Evolutionary conservation across 2,888 invertebrate genomes (phyloP).

Genomic region (Tolmerus cingulatus): DNA sequence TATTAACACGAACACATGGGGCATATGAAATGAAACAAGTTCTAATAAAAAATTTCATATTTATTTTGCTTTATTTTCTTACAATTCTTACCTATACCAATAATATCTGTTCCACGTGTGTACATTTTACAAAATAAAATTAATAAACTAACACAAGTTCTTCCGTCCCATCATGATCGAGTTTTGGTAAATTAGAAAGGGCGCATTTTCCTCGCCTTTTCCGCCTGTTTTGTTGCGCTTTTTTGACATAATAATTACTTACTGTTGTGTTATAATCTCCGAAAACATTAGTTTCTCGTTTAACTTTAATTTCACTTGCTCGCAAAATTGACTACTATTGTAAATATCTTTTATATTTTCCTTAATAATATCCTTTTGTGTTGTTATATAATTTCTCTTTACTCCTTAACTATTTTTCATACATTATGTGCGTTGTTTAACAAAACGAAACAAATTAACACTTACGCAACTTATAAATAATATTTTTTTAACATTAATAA

Average conservation of each 20-base stretch:
- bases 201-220: not conserved
- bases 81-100: conserved; percentile 37
- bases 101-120: conserved; percentile 37
- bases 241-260: conserved; percentile 19
- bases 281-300: conserved; percentile 20
- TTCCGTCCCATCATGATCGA: conserved; percentile 24
- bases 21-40: not conserved
- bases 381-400: conserved; percentile 25
- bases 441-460: conserved; percentile 35
- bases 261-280: not conserved
- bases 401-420: conserved; percentile 19
- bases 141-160: conserved; percentile 12
- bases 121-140: conserved; percentile 39
- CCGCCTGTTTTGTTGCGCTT: conserved; percentile 15
- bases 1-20: too few species aligned
- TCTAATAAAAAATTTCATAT: conserved; percentile 35
- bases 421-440: conserved; percentile 40
- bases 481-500: conserved; percentile 22
- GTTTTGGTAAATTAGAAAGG: not conserved
- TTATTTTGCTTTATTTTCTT: conserved; percentile 39
- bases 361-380: conserved; percentile 32
- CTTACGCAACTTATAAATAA: conserved; percentile 34
- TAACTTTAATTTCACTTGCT: conserved; percentile 28
- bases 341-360: conserved; percentile 33
- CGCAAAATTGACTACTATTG: conserved; percentile 31